Base-by-base conservation (phyloP, 2,888 invertebrate genomes). In the Ametastegia equiseti region DNA sequence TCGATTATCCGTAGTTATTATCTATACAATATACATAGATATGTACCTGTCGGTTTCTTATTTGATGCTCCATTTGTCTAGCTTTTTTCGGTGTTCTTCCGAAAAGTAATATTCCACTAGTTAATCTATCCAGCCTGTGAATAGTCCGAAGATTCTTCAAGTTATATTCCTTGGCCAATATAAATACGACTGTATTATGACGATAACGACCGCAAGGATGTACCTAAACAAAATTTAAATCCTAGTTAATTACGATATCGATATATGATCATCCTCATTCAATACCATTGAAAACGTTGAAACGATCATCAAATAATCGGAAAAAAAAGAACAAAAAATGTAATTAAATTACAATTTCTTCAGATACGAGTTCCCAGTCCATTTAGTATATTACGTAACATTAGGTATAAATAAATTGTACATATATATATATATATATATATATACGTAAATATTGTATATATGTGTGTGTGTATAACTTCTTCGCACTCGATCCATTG, bases 191-290 rank as follows among this genome's bases (percentile, higher is more conserved):
- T 7, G 98, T 98, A 93, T 99, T 99, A 93, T 98, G 98, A 80
- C 98, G 95, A 93, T 99, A 99, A 89, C 99, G 95, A 83, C 99
- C 99, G 92, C 99, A 99, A 2, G 99, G 99, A 92, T 99, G 99
- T 82, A 98, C 97, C 98, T 98, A 93, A n/a, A n/a, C n/a, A n/a
- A n/a, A 91, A 90, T 80, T 9, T 69, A 42, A 67, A 57, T 30
- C 54, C 33, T 82, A 9, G 30, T 30, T 19, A 54, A 73, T 81
- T 30, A 27, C 2, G 23, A 19, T 33, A 27, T 23, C 6, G 30
- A 7, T 19, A 7, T 27, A 36, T n/a, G n/a, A 42, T 47, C n/a
- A n/a, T 2, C 0, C 19, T n/a, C n/a, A n/a, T n/a, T n/a, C n/a
- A n/a, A n/a, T n/a, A n/a, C n/a, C n/a, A n/a, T n/a, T n/a, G n/a